Evolutionary conservation across 2,797 vertebrate species (phyloP), one percentile per base, ranked within the genome.

Genomic region (Eidolon dupreanum): DNA sequence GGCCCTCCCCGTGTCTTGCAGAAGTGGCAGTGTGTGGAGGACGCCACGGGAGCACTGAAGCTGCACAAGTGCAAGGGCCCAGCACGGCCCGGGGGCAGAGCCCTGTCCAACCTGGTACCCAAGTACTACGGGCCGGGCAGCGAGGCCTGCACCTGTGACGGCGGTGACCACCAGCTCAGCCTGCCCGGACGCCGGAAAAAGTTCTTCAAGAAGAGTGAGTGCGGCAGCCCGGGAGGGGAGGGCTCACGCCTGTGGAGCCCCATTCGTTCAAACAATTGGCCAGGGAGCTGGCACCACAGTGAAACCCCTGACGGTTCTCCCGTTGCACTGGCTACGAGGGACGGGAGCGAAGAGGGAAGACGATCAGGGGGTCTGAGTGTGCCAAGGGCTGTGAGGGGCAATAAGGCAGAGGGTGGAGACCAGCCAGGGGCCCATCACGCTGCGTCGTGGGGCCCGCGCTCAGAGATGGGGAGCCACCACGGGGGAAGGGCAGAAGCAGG

Each of bases 1-100:
- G 33, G 28, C 33, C 19, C 36, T 0, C 6, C 8, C 11, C 2
- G 19, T 89, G 63, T 96, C 88, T 98, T 92, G 75, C 96, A 99
- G 99, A 99, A 99, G 97, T 99, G 99, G 99, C 99, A 99, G 98
- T 99, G 99, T 88, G 98, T 99, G 73, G 99, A 99, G 98, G 99
- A 99, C n/a, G 89, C 99, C 46, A 98, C 98, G 0, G 99, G 99
- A 63, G 99, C 99, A 43, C 99, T 99, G 51, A 99, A 99, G 8
- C 98, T 99, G 28, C 99, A 99, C 98, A 99, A 99, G 93, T 99
- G 99, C 97, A 99, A 99, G 96, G 98, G 98, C 8, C 98, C 99
- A 74, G 98, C 98, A 0, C 98, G 98, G 95, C 98, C 99, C 43
- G 98, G 98, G 98, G 98, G 97, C 97, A 97, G 98, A 89, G 98